phyloP scores from a whole-genome alignment of 2,888 invertebrate species.

The Reticulitermes lucifugus region DNA sequence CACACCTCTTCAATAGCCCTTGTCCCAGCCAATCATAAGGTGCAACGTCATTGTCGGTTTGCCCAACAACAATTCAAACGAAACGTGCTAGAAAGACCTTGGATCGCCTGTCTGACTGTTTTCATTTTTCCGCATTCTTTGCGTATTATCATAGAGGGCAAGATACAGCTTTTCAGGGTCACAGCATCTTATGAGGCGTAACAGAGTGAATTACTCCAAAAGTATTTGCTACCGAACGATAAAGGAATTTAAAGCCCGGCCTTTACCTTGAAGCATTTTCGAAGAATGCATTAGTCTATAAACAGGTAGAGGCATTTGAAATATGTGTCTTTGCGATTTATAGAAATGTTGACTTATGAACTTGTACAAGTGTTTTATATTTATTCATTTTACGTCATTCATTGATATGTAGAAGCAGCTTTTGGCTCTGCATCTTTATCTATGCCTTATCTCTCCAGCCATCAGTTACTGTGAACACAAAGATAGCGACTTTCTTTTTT shows the following conservation, averaged over 20 bases:
- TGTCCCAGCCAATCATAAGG: conserved; percentile 3
- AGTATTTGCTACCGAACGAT: neutral
- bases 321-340: too few relatives aligned
- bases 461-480: too few relatives aligned
- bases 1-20: conserved; percentile 8
- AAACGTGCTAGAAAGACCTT: neutral
- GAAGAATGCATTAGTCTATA: too few relatives aligned
- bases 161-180: neutral
- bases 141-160: neutral
- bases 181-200: neutral
- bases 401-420: too few relatives aligned
- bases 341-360: too few relatives aligned
- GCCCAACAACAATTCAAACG: neutral
- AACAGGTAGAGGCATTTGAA: too few relatives aligned
- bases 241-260: neutral
- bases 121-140: conserved; percentile 19
- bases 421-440: too few relatives aligned
- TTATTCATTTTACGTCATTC: too few relatives aligned
- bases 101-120: neutral
- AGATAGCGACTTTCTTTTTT: too few relatives aligned
- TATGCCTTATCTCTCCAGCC: too few relatives aligned
- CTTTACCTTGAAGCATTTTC: too few relatives aligned
- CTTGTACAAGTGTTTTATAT: too few relatives aligned
- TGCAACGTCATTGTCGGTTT: conserved; percentile 12
- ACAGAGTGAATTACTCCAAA: neutral